Percentiles rank a stretch among this genome's conserved stretches.
These are phyloP conservation scores for Pluvialis apricaria DNA, from an alignment of 2,113 vertebrate species.

Conservation along the genomic window DNA sequence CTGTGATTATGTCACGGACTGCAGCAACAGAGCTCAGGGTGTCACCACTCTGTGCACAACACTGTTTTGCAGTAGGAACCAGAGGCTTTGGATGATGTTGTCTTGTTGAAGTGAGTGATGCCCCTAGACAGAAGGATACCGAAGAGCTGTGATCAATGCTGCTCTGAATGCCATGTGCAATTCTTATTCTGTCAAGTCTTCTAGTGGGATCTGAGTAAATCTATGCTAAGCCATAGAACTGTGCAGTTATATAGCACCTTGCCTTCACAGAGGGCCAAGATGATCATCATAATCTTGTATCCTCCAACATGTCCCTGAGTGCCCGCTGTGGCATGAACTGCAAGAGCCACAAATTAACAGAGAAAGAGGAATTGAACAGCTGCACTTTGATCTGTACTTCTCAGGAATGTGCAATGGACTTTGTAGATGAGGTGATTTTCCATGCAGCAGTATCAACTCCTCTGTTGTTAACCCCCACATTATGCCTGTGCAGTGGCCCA, in stretches of 20 bases:
- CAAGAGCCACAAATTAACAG: background rate
- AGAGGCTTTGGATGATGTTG: background rate
- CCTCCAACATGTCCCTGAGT: background rate
- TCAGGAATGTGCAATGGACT: background rate
- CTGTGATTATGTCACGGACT: background rate
- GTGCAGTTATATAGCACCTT: background rate
- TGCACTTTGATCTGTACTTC: background rate
- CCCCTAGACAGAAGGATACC: background rate
- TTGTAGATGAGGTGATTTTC: background rate
- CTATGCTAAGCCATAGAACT: background rate
- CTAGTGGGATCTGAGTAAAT: background rate
- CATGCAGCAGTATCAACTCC: background rate
- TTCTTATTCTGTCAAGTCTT: background rate
- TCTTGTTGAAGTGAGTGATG: background rate
- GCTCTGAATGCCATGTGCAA: background rate
- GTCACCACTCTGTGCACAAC: rapidly evolving
- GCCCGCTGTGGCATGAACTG: background rate
- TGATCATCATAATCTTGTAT: background rate
- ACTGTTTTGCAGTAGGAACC: background rate
- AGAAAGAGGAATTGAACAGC: background rate
- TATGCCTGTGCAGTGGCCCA: background rate
- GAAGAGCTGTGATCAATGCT: background rate
- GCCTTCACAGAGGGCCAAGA: background rate
- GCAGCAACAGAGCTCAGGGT: background rate
- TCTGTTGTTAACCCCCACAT: background rate